Percentiles rank a stretch among this genome's conserved stretches.
phyloP scores from a whole-genome alignment of 1,140 invertebrate species.

The Phymastichus coffea region DNA sequence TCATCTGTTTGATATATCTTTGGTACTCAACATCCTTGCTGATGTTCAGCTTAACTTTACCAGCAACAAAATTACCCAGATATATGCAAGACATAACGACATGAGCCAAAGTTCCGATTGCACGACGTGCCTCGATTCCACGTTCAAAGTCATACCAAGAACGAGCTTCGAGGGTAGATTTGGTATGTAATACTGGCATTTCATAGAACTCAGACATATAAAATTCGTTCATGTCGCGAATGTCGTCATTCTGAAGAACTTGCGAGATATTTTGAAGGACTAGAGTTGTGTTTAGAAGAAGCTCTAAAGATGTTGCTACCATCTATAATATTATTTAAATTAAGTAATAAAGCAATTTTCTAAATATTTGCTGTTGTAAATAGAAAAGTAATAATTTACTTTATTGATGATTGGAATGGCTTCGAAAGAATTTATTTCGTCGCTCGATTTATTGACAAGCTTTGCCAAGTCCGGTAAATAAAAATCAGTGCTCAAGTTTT shows the following conservation, averaged over 20 bases:
- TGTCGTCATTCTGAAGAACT: slow-evolving; percentile 51
- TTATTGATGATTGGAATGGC: slow-evolving; percentile 47
- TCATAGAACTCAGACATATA: slow-evolving; percentile 50
- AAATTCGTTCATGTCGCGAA: slow-evolving; percentile 53
- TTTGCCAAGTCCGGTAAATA: slow-evolving; percentile 41
- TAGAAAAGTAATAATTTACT: slow-evolving; percentile 38
- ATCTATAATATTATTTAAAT: slow-evolving; percentile 35
- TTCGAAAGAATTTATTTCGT: slow-evolving; percentile 44
- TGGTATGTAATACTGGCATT: slow-evolving; percentile 37
- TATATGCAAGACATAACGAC: slow-evolving; percentile 42
- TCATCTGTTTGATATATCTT: slow-evolving; percentile 44
- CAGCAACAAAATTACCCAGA: slow-evolving; percentile 46
- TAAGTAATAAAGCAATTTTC: slow-evolving; percentile 1
- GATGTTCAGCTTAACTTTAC: slow-evolving; percentile 35
- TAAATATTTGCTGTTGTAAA: not conserved
- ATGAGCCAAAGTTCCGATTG: slow-evolving; percentile 41
- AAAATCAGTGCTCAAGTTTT: slow-evolving; percentile 45
- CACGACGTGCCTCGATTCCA: slow-evolving; percentile 47
- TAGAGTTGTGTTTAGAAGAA: slow-evolving; percentile 43
- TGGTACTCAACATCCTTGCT: slow-evolving; percentile 38
- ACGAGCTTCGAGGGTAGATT: slow-evolving; percentile 42
- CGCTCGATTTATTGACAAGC: slow-evolving; percentile 40
- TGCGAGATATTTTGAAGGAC: slow-evolving; percentile 45
- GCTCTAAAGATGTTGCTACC: slow-evolving; percentile 44
- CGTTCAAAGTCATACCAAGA: slow-evolving; percentile 49